Conservation (phyloP, 2,797 vertebrate species). For the Esox masquinongy region DNA sequence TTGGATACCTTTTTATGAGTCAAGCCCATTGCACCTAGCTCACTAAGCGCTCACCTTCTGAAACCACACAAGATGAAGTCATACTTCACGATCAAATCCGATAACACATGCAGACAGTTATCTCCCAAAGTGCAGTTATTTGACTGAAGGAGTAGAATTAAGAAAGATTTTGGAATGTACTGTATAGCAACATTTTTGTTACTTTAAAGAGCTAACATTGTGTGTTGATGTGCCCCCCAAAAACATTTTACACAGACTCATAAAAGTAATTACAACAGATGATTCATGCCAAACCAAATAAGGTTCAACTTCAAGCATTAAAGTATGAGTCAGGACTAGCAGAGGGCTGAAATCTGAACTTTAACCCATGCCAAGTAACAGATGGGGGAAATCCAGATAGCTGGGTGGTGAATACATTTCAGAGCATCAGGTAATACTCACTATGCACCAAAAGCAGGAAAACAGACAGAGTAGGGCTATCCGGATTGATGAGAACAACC, state of each 20-base stretch:
- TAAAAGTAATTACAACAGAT: not conserved
- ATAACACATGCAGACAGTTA: not conserved
- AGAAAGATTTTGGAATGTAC: not conserved
- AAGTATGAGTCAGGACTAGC: not conserved
- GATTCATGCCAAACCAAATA: not conserved
- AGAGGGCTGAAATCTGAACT: not conserved
- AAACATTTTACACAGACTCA: not conserved
- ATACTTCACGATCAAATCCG: not conserved
- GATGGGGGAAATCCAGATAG: not conserved
- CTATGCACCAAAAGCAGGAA: not conserved
- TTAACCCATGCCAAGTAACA: not conserved
- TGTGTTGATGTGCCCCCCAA: not conserved
- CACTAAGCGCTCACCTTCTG: not conserved
- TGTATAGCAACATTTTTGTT: not conserved
- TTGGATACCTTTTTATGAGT: constrained; percentile 17
- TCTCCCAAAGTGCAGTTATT: not conserved
- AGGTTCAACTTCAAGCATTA: not conserved
- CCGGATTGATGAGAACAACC: not conserved
- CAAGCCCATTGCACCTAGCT: constrained; percentile 20
- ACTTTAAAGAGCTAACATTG: not conserved
- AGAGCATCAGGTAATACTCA: not conserved
- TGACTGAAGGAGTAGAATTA: not conserved
- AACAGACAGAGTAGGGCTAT: not conserved
- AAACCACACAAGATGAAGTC: not conserved
- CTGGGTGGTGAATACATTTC: not conserved